Conservation (phyloP, 2,113 vertebrate genomes). For the Poecile atricapillus region DNA sequence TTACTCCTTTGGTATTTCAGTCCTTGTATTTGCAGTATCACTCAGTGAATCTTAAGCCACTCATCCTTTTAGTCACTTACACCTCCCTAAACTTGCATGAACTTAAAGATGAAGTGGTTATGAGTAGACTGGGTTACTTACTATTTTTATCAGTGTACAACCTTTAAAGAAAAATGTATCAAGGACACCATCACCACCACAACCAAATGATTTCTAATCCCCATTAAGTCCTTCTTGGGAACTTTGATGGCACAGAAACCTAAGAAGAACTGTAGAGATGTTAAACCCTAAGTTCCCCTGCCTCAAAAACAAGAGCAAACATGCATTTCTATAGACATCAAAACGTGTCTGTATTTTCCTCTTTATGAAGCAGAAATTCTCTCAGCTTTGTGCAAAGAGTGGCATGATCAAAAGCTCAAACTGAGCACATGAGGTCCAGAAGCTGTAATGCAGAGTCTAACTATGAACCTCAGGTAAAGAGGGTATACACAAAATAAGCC, state of each 20-base stretch:
- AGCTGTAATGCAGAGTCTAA: conserved; percentile 12
- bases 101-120: conserved; percentile 60
- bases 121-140: conserved; percentile 18
- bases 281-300: conserved; percentile 44
- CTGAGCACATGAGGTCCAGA: not conserved
- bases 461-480: conserved; percentile 34
- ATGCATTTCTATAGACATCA: conserved; percentile 55
- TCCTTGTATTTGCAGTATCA: conserved; percentile 63
- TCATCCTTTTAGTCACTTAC: conserved; percentile 61
- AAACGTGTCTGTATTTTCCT: conserved; percentile 44
- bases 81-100: conserved; percentile 58
- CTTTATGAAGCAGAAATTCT: conserved; percentile 52
- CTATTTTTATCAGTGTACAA: conserved; percentile 39
- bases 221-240: conserved; percentile 33
- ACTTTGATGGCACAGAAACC: conserved; percentile 43
- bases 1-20: conserved; percentile 72
- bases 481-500: conserved; percentile 40
- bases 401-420: conserved; percentile 56
- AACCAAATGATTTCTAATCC: conserved; percentile 57
- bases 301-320: conserved; percentile 62
- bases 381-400: conserved; percentile 48
- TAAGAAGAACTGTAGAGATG: not conserved
- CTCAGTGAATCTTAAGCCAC: conserved; percentile 63
- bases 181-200: conserved; percentile 10
- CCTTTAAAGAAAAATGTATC: not conserved